A percentile compares a stretch with the other conserved stretches of the same genome.
Evolutionary conservation across 2,797 vertebrate genomes (phyloP).

Genomic region (Galago senegalensis): DNA sequence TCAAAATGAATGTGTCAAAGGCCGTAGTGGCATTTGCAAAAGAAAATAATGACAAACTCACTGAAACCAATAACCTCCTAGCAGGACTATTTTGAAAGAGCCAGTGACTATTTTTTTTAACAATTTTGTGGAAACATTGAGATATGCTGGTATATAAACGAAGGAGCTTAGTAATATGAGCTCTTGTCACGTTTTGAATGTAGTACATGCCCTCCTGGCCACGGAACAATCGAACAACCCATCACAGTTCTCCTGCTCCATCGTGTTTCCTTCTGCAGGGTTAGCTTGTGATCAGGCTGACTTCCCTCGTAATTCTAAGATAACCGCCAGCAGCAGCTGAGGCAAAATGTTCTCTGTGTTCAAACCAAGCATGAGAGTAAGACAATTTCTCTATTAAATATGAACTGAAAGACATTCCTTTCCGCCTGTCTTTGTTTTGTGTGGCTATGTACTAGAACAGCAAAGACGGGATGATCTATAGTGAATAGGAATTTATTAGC

Average conservation of each 20-base stretch:
- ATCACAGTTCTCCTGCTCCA: not conserved
- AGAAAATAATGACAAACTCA: not conserved
- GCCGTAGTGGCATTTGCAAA: not conserved
- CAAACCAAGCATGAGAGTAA: not conserved
- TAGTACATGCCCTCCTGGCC: not conserved
- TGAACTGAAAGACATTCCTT: not conserved
- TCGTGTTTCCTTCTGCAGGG: not conserved
- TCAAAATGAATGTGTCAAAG: constrained; percentile 5
- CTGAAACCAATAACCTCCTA: not conserved
- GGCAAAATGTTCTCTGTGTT: not conserved
- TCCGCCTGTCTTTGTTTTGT: not conserved
- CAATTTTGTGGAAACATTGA: not conserved
- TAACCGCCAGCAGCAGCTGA: not conserved
- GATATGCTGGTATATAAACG: not conserved
- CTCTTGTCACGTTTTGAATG: constrained; percentile 17
- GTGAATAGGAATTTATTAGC: not conserved
- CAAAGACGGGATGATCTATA: not conserved
- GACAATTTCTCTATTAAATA: not conserved
- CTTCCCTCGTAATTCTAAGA: not conserved
- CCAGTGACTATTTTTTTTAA: not conserved
- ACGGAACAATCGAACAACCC: not conserved
- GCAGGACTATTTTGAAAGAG: not conserved
- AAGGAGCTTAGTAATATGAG: not conserved
- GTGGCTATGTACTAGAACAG: not conserved
- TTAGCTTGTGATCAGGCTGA: not conserved